Base-by-base conservation (phyloP, 2,888 invertebrate genomes). In the Machimus rusticus region DNA sequence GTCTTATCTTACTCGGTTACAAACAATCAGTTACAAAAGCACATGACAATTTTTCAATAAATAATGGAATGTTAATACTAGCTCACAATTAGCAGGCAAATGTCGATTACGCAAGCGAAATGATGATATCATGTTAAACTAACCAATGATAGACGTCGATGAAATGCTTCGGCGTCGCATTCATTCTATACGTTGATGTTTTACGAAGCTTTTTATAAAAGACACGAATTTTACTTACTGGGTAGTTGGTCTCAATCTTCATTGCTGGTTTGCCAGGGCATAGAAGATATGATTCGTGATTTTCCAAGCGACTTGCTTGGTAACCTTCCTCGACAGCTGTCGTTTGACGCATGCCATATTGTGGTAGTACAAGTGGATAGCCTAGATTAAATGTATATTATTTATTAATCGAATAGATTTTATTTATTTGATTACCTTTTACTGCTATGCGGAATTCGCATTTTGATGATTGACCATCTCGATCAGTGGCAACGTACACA, bases 381-480 rank as follows among this genome's bases (percentile, higher is more conserved):
- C 89, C 89, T 88, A 88, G 89, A 90, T 55, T 31, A 9, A 39
- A 39, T 39, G 12, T 12, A 12, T 12, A 39, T 39, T 12, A 39
- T 39, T 39, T 39, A 3, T 39, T 39, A 39, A 12, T 39, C 39
- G 12, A 37, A 39, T 39, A 12, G 1, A 12, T 84, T 84, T 39
- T 84, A 19, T 23, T 74, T 14, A 1, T 3, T n/a, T 57, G n/a
- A 34, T 55, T 91, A 95, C 95, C 93, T 92, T 93, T 94, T 82
- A 95, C 94, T 89, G 93, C 94, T 88, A 95, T 93, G 28, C 94
- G 94, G 91, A 95, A 96, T 90, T 94, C 94, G 91, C 95, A 96
- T 89, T 94, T 94, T 78, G 94, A 94, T 89, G 93, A 93, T 90
- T 94, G 94, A 79, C 95, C 95, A 89, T 95, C 94, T 37, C 94